phyloP scores from a whole-genome alignment of 2,113 vertebrate genomes.

The Gymnorhina tibicen region DNA sequence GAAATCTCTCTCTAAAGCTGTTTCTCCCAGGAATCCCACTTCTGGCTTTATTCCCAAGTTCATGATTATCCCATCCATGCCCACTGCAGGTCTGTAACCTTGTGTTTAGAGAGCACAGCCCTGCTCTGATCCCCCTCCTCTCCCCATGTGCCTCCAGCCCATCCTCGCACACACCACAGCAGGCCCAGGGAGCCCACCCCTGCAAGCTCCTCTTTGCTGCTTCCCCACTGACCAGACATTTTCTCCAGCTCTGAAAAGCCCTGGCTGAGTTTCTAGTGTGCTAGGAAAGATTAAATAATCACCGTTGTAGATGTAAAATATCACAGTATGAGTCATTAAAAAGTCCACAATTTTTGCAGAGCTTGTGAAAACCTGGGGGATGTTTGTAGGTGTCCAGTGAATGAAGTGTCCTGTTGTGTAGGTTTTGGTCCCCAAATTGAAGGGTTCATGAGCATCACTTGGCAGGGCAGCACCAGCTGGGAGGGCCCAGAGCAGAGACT shows the following conservation, averaged over 20 bases:
- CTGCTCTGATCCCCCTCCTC: not conserved
- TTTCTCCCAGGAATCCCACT: not conserved
- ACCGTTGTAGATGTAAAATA: not conserved
- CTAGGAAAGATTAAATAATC: not conserved
- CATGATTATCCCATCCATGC: not conserved
- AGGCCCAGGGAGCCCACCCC: too few relatives aligned
- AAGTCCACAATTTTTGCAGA: not conserved
- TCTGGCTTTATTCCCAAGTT: not conserved
- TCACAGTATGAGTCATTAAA: not conserved
- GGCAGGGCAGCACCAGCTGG: not conserved
- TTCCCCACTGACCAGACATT: not conserved
- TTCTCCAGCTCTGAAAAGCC: not conserved
- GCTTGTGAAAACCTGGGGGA: not conserved
- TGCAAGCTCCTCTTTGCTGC: not conserved
- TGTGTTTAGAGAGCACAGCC: not conserved
- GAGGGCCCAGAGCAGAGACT: not conserved
- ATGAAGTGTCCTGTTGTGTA: not conserved
- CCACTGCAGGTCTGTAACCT: not conserved
- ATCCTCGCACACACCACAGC: rapidly evolving
- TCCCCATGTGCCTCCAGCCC: not conserved
- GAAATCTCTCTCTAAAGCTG: not conserved
- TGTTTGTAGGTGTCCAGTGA: not conserved
- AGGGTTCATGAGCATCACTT: not conserved
- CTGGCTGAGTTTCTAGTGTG: not conserved
- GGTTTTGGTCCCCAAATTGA: rapidly evolving